phyloP scores from a whole-genome alignment of 2,797 vertebrate genomes.

The Sorex maritimensis region DNA sequence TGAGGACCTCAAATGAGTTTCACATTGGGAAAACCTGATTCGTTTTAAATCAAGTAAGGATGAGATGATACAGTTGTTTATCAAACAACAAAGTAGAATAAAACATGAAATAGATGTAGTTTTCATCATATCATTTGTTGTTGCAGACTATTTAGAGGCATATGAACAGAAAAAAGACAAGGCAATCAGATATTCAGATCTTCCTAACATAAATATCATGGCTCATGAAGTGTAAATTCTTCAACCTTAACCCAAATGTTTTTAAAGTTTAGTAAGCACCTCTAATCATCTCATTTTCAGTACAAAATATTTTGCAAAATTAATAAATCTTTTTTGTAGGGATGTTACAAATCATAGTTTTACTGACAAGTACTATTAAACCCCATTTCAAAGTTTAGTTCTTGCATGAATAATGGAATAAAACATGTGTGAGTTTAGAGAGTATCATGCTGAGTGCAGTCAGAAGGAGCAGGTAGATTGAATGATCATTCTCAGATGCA shows the following conservation, averaged over 20 bases:
- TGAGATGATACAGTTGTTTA: conserved; percentile 18
- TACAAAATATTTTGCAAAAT: conserved; percentile 30
- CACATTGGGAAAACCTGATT: conserved; percentile 3
- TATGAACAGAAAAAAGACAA: neutral
- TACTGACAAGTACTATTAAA: conserved; percentile 54
- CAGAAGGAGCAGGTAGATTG: no score
- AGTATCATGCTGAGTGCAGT: no score
- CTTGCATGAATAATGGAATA: neutral
- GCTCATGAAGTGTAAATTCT: conserved; percentile 55
- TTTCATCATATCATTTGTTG: conserved; percentile 8
- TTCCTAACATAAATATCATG: neutral
- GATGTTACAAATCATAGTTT: neutral
- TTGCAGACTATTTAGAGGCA: neutral
- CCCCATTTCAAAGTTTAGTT: conserved; percentile 55
- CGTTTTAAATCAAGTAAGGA: conserved; percentile 15
- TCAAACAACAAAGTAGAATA: conserved; percentile 54
- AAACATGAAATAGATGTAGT: neutral
- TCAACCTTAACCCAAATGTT: neutral
- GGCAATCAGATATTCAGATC: neutral
- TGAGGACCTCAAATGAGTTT: conserved; percentile 27
- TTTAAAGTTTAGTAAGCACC: conserved; percentile 15
- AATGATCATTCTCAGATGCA: no score
- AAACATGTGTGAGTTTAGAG: no score
- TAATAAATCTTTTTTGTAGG: conserved; percentile 1
- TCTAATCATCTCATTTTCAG: conserved; percentile 8